phyloP scores from a whole-genome alignment of 2,797 vertebrate species.

The Hybognathus amarus region DNA sequence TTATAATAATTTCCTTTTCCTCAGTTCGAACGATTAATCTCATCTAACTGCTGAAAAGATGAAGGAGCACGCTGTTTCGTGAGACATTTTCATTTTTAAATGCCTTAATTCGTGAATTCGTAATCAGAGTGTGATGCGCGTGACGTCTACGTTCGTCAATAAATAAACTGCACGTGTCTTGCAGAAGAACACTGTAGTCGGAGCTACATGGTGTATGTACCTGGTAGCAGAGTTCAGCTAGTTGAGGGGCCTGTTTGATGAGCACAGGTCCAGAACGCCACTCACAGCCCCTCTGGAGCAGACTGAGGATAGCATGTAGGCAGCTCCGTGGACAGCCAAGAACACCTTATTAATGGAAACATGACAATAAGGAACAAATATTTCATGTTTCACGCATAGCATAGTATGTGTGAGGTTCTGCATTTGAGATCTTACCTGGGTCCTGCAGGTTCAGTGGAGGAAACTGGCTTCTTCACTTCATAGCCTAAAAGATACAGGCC shows the following conservation, averaged over 20 bases:
- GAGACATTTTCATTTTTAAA: no score
- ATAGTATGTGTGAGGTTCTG: neutral
- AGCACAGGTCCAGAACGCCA: conserved; percentile 87
- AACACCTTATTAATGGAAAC: conserved; percentile 79
- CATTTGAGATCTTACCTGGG: conserved; percentile 79
- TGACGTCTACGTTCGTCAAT: no score
- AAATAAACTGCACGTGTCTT: no score
- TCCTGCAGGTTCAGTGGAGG: conserved; percentile 96
- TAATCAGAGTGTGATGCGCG: no score
- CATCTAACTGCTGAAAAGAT: no score
- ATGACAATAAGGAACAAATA: neutral
- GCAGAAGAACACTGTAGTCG: no score
- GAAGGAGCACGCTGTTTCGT: no score
- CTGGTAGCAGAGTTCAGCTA: conserved; percentile 98
- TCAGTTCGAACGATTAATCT: no score
- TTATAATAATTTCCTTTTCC: no score
- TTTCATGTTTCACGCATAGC: neutral
- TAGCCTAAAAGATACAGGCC: conserved; percentile 94
- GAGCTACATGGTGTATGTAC: no score
- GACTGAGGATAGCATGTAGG: conserved; percentile 94
- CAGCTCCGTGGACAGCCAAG: conserved; percentile 95
- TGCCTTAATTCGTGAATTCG: no score
- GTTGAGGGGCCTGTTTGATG: conserved; percentile 87
- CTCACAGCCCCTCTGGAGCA: conserved; percentile 91
- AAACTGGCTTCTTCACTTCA: conserved; percentile 94